A percentile compares a stretch with the other conserved stretches of the same genome.
phyloP scores from a whole-genome alignment of 2,113 vertebrate genomes.

The Megaceryle maxima region DNA sequence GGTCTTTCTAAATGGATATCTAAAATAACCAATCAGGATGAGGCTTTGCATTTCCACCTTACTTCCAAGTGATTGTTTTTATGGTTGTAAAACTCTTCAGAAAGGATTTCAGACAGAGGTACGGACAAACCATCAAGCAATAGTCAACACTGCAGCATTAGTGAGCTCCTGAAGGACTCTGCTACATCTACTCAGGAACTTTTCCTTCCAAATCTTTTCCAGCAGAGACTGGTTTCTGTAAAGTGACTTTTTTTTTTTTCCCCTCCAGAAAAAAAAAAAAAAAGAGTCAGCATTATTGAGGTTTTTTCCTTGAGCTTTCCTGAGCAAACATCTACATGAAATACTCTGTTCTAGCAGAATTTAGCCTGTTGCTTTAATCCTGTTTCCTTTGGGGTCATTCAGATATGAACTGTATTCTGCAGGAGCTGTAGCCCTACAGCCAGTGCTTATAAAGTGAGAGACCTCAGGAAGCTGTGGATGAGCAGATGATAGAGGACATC shows the following conservation, averaged over 20 bases:
- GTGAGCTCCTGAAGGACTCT: background rate
- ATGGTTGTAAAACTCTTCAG: background rate
- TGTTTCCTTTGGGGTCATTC: background rate
- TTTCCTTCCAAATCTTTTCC: background rate
- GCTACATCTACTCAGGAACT: background rate
- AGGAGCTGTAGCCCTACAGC: background rate
- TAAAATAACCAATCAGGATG: background rate
- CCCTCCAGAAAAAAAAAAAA: too few species aligned
- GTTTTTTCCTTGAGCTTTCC: background rate
- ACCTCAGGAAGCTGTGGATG: background rate
- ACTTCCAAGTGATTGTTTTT: background rate
- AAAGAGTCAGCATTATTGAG: background rate
- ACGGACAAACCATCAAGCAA: background rate
- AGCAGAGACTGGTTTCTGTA: background rate
- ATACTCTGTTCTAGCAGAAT: rapidly evolving
- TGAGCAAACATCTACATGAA: background rate
- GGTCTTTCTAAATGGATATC: background rate
- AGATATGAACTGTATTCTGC: background rate
- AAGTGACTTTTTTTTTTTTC: background rate
- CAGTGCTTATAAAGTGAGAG: rapidly evolving
- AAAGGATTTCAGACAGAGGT: background rate
- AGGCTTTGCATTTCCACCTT: background rate
- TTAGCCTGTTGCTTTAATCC: background rate
- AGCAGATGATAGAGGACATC: background rate
- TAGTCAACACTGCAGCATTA: background rate